Base-by-base conservation (phyloP, 2,888 invertebrate genomes). In the Plagodis dolabraria region DNA sequence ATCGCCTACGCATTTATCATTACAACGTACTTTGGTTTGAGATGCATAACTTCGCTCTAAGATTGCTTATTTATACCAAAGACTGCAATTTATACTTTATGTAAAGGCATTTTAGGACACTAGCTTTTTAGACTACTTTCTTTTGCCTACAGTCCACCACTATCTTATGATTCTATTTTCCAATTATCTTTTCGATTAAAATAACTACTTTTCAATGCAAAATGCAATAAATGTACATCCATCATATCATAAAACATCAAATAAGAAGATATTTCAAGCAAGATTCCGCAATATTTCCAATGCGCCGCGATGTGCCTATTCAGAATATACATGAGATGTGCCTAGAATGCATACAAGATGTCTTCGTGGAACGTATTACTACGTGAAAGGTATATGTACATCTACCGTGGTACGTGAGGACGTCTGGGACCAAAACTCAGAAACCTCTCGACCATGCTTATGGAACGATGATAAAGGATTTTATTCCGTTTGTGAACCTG, bases 271-370 rank as follows among this genome's bases (percentile, higher is more conserved):
- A 44, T 51, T 38, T 55, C 34, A 34, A 22, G 52, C 43, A 51
- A 47, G 33, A 49, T 48, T 49, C 56, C 42, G 34, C 33, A 34
- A 52, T 55, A 48, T 59, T 54, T 52, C 36, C 47, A 55, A 56
- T 46, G 56, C 48, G 46, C 33, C 38, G 54, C 51, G 54, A 35
- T 36, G 50, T 44, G 44, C 48, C 55, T 48, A 51, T 33, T 49
- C 44, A 35, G 53, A 60, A 60, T 56, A 60, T 53, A 56, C 60
- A 56, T 60, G 60, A 60, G 60, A 34, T 56, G 53, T 38, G 60
- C 54, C 47, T 47, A 43, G 51, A 47, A 55, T 60, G 60, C 60
- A 60, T 50, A 44, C 50, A 38, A 36, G 35, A 33, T 48, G 53
- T 48, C 45, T 59, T 54, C 59, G 59, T 54, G 54, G 44, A 50